phyloP scores from a whole-genome alignment of 1,140 invertebrate genomes.

The Sitobion miscanthi region DNA sequence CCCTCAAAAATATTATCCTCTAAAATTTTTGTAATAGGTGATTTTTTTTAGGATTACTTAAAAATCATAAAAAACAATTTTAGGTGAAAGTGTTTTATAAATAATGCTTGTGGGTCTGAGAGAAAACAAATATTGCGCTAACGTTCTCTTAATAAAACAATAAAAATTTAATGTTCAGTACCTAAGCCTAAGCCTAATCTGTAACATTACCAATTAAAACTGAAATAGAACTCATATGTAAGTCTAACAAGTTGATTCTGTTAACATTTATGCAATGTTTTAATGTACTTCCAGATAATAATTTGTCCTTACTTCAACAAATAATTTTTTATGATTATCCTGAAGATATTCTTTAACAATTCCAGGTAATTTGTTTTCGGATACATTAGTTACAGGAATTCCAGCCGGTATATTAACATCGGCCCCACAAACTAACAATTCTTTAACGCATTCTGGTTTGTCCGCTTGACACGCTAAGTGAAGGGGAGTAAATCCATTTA shows the following conservation, averaged over 20 bases:
- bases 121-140: too few relatives aligned
- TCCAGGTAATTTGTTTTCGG: slow-evolving; percentile 64
- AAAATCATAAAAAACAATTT: too few relatives aligned
- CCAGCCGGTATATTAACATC: slow-evolving; percentile 76
- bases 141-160: not conserved
- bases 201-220: not conserved
- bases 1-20: too few relatives aligned
- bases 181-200: not conserved
- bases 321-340: slow-evolving; percentile 73
- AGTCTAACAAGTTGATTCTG: not conserved
- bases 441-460: slow-evolving; percentile 86
- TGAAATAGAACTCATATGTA: not conserved
- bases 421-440: slow-evolving; percentile 80
- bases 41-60: too few relatives aligned
- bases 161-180: not conserved
- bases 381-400: slow-evolving; percentile 59
- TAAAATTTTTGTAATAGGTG: too few relatives aligned
- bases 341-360: slow-evolving; percentile 72
- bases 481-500: slow-evolving; percentile 81
- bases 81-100: too few relatives aligned
- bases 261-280: not conserved
- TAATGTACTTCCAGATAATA: not conserved
- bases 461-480: slow-evolving; percentile 84
- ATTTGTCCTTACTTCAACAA: slow-evolving; percentile 61
- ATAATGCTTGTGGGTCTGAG: too few relatives aligned